phyloP scores from a whole-genome alignment of 2,888 invertebrate genomes.

The Acleris cristana region DNA sequence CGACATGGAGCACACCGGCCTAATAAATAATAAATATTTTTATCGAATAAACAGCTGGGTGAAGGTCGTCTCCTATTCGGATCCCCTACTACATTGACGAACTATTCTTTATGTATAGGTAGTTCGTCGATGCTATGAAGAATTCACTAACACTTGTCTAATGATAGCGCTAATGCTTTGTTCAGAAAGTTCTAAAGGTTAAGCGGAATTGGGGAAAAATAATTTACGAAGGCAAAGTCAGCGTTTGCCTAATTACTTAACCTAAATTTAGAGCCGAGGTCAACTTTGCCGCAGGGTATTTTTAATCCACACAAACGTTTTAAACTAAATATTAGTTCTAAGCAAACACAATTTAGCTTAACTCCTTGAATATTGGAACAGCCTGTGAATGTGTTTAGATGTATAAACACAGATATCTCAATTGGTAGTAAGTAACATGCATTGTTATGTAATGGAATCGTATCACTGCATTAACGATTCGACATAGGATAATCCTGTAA shows the following conservation, averaged over 20 bases:
- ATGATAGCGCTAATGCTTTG: neutral
- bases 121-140: no score
- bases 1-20: neutral
- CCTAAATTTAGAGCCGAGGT: neutral
- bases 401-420: no score
- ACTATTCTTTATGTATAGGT: no score
- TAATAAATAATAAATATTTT: no score
- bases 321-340: neutral
- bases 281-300: neutral
- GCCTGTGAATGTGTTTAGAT: no score
- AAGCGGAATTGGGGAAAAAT: neutral
- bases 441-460: no score
- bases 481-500: constrained; percentile 14
- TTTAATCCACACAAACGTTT: neutral
- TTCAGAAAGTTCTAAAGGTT: neutral
- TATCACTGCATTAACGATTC: constrained; percentile 2
- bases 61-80: no score
- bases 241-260: constrained; percentile 3
- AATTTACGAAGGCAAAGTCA: neutral
- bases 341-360: no score
- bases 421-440: no score
- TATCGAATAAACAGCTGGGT: no score
- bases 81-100: neutral
- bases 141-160: neutral
- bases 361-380: no score